Evolutionary conservation across 1,140 invertebrate species (phyloP).

Genomic region (Amyelois transitella): DNA sequence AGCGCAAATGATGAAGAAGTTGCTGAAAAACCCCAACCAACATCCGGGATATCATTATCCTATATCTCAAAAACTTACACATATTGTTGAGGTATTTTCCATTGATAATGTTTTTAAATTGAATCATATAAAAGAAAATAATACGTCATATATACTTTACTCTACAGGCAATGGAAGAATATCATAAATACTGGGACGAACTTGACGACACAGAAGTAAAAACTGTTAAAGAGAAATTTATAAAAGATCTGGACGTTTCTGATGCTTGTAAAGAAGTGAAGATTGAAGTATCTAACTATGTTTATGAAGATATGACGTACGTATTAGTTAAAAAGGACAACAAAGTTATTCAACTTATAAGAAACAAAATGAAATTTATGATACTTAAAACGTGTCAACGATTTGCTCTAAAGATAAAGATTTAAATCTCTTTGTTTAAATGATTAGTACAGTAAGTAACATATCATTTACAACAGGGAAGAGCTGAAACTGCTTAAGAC

Average conservation of each 20-base stretch:
- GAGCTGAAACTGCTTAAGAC: constrained; percentile 30
- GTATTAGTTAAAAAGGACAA: no score
- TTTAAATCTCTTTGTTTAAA: no score
- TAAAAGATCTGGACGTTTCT: constrained; percentile 26
- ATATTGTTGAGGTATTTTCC: constrained; percentile 27
- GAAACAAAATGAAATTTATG: no score
- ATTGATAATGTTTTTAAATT: neutral
- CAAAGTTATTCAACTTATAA: neutral
- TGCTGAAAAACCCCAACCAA: constrained; percentile 51
- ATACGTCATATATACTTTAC: no score
- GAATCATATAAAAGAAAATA: no score
- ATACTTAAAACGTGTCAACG: no score
- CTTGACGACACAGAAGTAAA: constrained; percentile 23
- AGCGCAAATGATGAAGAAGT: constrained; percentile 34
- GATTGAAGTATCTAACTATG: constrained; percentile 26
- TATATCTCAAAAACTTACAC: constrained; percentile 30
- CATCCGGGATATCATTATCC: constrained; percentile 51
- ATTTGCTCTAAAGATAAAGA: no score
- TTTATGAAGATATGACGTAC: constrained; percentile 42
- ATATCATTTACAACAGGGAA: constrained; percentile 17
- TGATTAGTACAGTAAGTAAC: no score
- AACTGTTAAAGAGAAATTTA: constrained; percentile 34
- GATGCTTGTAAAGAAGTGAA: constrained; percentile 35
- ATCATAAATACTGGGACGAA: constrained; percentile 32
- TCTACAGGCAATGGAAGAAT: constrained; percentile 30